Evolutionary conservation across 2,797 vertebrate species (phyloP).

Genomic region (Loriculus beryllinus): DNA sequence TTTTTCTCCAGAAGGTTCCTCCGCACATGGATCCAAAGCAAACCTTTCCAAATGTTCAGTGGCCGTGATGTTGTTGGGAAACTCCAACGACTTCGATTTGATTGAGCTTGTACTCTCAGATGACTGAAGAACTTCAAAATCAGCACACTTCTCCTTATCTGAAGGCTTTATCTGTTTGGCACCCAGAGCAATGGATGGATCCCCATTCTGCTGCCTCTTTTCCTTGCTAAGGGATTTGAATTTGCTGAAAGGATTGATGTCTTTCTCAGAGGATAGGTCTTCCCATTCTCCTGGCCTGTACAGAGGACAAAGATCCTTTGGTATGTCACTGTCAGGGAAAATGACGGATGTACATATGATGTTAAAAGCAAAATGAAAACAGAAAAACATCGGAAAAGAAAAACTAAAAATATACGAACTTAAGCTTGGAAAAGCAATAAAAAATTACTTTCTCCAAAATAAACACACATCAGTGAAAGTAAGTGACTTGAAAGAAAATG

Average conservation of each 20-base stretch:
- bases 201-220: conserved; percentile 75
- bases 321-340: conserved; percentile 91
- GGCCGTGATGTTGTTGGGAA: conserved; percentile 19
- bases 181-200: conserved; percentile 10
- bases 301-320: conserved; percentile 99
- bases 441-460: conserved; percentile 50
- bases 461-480: conserved; percentile 30
- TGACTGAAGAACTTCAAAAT: conserved; percentile 31
- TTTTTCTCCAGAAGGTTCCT: conserved; percentile 25
- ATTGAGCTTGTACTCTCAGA: conserved; percentile 33
- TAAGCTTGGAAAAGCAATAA: conserved; percentile 55
- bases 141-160: conserved; percentile 52
- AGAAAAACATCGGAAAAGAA: conserved; percentile 37
- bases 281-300: conserved; percentile 99
- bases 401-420: conserved; percentile 64
- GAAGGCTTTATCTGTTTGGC: conserved; percentile 25
- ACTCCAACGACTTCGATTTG: conserved; percentile 47
- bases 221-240: conserved; percentile 86
- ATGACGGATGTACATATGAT: conserved; percentile 76
- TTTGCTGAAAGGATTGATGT: conserved; percentile 96
- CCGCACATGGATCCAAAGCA: not conserved
- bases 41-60: not conserved
- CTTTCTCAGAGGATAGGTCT: conserved; percentile 91
- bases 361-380: conserved; percentile 74
- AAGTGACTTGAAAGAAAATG: conserved; percentile 24